A percentile compares a stretch with the other conserved stretches of the same genome.
These are phyloP conservation scores for Callipepla squamata DNA, from an alignment of 2,113 vertebrate species.

Conservation along the genomic window DNA sequence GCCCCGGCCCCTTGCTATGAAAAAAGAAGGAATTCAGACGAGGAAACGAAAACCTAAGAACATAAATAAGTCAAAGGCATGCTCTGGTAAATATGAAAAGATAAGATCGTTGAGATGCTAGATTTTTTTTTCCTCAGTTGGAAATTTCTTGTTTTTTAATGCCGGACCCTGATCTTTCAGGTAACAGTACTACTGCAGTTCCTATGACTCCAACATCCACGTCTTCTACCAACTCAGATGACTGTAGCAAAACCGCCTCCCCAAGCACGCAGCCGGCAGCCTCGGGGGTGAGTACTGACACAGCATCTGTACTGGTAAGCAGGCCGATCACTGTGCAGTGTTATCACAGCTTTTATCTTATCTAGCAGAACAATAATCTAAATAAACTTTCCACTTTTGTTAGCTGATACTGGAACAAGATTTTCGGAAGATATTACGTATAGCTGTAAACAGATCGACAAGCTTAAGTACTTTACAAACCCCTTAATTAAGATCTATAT, in stretches of 20 bases:
- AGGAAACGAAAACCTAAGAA: conserved; percentile 99
- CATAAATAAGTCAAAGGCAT: conserved; percentile 92
- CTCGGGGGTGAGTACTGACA: conserved; percentile 84
- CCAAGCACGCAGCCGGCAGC: conserved; percentile 85
- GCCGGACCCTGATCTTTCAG: conserved; percentile 71
- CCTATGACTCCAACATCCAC: conserved; percentile 98
- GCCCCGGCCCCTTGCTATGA: conserved; percentile 97
- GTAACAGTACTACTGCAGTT: conserved; percentile 89
- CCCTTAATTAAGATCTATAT: conserved; percentile 74
- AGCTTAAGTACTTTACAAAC: conserved; percentile 75
- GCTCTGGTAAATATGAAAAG: conserved; percentile 86
- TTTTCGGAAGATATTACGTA: conserved; percentile 74
- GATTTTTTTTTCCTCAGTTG: not conserved
- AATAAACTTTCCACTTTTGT: conserved; percentile 78
- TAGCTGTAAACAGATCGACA: conserved; percentile 73
- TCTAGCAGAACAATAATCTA: conserved; percentile 80
- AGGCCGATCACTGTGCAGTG: conserved; percentile 21
- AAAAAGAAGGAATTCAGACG: conserved; percentile 99
- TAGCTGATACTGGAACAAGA: conserved; percentile 75
- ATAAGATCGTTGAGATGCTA: not conserved
- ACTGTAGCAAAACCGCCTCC: conserved; percentile 93
- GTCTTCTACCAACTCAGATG: conserved; percentile 95
- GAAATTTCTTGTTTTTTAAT: conserved; percentile 31
- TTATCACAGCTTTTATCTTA: conserved; percentile 83
- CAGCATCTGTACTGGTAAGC: not conserved